A percentile compares a stretch with the other conserved stretches of the same genome.
Conservation (phyloP, 1,140 invertebrate species). For the Drosophila setifemur region DNA sequence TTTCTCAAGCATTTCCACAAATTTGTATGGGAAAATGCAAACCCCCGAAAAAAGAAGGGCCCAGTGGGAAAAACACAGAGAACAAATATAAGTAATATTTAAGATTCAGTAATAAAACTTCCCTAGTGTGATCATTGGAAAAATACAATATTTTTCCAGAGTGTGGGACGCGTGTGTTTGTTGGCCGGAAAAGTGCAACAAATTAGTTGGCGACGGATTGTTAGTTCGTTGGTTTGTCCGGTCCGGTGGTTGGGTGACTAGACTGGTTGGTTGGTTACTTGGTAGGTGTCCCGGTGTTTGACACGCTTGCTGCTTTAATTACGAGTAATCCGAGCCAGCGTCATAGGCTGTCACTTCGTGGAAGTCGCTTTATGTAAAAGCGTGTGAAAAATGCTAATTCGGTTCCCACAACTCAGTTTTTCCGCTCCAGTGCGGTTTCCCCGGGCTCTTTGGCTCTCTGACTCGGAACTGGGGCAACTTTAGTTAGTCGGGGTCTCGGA, state of each 20-base stretch:
- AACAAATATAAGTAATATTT: no score
- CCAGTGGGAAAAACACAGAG: no score
- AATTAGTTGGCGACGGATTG: constrained; percentile 61
- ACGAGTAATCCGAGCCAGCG: constrained; percentile 50
- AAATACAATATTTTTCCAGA: background rate
- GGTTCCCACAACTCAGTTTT: constrained; percentile 74
- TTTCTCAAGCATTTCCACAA: no score
- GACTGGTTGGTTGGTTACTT: no score
- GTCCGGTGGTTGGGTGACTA: background rate
- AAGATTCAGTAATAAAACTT: no score
- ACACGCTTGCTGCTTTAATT: constrained; percentile 76
- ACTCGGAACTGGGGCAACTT: constrained; percentile 40
- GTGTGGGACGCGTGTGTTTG: background rate
- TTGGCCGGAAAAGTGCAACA: constrained; percentile 38
- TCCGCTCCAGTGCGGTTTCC: constrained; percentile 40
- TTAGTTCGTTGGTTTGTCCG: constrained; percentile 30
- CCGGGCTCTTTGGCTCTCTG: background rate
- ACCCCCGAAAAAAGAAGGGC: no score
- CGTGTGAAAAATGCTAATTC: constrained; percentile 81
- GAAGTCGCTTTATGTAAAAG: constrained; percentile 60
- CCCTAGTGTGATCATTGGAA: no score
- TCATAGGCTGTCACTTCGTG: constrained; percentile 59
- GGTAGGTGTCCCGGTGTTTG: constrained; percentile 27
- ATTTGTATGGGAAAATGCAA: no score
- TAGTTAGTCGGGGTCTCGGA: constrained; percentile 38